These are phyloP conservation scores for Megalops atlanticus DNA, from an alignment of 2,113 vertebrate genomes.

Conservation along the genomic window DNA sequence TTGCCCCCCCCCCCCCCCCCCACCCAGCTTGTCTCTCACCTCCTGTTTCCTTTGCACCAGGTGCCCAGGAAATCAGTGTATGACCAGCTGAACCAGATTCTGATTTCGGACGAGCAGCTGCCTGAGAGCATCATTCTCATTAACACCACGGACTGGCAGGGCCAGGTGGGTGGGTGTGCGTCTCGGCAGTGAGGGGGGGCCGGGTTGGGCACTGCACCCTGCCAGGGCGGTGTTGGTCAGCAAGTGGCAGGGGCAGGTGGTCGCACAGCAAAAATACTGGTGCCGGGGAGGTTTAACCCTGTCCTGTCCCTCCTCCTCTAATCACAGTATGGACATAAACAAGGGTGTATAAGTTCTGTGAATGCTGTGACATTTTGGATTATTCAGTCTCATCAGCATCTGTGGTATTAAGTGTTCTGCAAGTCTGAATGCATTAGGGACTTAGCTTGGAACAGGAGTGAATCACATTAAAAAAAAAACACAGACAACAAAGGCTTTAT, in stretches of 20 bases:
- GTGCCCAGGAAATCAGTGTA: slow-evolving; percentile 77
- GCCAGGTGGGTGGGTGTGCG: slow-evolving; percentile 64
- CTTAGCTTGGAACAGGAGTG: no score
- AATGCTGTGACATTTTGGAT: no score
- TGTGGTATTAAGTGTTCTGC: no score
- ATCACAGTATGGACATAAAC: no score
- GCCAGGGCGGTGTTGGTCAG: background rate
- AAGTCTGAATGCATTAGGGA: no score
- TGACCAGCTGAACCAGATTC: slow-evolving; percentile 78
- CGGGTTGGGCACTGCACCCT: background rate
- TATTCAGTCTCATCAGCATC: no score
- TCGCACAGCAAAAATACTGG: background rate
- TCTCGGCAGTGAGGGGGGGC: no score
- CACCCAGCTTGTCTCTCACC: background rate
- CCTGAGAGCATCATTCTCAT: slow-evolving; percentile 78
- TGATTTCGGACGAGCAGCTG: slow-evolving; percentile 73
- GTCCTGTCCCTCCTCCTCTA: background rate
- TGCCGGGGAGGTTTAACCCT: background rate
- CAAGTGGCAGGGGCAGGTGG: background rate
- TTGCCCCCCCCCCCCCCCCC: background rate
- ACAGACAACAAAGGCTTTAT: no score
- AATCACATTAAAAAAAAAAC: no score
- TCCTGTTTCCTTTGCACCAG: slow-evolving; percentile 45
- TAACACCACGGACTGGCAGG: slow-evolving; percentile 76
- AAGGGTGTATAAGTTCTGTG: no score